These are phyloP conservation scores for Atherinomorus stipes DNA, from an alignment of 2,113 vertebrate genomes.

Conservation along the genomic window DNA sequence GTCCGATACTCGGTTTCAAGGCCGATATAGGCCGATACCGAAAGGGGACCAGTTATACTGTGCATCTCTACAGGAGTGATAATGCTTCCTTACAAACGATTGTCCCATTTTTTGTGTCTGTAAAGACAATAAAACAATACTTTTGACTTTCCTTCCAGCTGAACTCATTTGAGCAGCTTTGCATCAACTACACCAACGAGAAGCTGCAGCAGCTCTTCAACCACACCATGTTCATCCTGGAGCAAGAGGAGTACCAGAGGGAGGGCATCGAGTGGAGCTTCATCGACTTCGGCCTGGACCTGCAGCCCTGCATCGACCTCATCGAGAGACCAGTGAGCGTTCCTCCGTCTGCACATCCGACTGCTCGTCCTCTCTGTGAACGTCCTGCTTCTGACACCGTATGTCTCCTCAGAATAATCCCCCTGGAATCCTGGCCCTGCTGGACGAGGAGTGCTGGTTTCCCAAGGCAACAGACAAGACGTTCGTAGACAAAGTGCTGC, in stretches of 20 bases:
- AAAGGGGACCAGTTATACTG: too few species aligned
- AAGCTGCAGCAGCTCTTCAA: conserved; percentile 99
- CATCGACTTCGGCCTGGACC: conserved; percentile 97
- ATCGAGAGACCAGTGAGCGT: conserved; percentile 92
- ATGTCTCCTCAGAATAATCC: conserved; percentile 89
- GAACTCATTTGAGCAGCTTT: conserved; percentile 98
- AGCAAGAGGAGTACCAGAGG: conserved; percentile 98
- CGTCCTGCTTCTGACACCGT: background rate
- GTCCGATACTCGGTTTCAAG: too few species aligned
- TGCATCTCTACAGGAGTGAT: too few species aligned
- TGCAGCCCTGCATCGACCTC: conserved; percentile 97
- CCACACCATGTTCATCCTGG: conserved; percentile 99
- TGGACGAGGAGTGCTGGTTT: conserved; percentile 99
- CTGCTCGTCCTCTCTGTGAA: background rate
- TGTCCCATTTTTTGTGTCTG: too few species aligned
- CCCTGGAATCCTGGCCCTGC: conserved; percentile 93
- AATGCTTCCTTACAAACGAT: background rate
- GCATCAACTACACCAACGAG: conserved; percentile 99
- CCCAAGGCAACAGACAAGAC: conserved; percentile 97
- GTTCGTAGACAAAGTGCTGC: conserved; percentile 93
- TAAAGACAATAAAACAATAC: background rate
- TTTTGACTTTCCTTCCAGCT: conserved; percentile 77
- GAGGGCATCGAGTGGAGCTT: conserved; percentile 99
- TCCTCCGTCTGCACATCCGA: background rate
- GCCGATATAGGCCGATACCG: too few species aligned